A percentile compares a stretch with the other conserved stretches of the same genome.
phyloP scores from a whole-genome alignment of 2,797 vertebrate genomes.

The Periparus ater region DNA sequence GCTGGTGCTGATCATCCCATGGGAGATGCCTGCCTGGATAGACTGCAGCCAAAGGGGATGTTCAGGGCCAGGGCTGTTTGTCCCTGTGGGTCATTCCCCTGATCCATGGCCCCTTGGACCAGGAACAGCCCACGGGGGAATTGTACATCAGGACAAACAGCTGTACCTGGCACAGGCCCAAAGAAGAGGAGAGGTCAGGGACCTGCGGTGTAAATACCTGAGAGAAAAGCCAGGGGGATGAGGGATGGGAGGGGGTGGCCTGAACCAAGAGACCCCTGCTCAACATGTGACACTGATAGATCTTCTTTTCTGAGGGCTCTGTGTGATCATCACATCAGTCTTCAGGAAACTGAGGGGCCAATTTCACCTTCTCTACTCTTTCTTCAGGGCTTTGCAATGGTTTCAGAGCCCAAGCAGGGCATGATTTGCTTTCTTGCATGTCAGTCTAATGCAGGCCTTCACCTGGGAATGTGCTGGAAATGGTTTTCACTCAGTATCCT shows the following conservation, averaged over 20 bases:
- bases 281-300: fast-evolving
- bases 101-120: neutral
- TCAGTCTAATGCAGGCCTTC: neutral
- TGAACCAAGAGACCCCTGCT: neutral
- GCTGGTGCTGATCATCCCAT: neutral
- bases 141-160: neutral
- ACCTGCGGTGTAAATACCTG: fast-evolving
- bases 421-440: neutral
- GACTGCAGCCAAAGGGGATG: neutral
- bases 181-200: neutral
- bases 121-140: fast-evolving
- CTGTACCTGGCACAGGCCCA: neutral
- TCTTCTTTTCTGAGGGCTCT: neutral
- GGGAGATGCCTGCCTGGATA: neutral
- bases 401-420: fast-evolving
- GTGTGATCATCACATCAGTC: fast-evolving
- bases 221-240: neutral
- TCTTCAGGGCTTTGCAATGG: neutral
- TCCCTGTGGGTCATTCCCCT: neutral
- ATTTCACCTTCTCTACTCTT: neutral
- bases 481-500: neutral
- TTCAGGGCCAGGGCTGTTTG: neutral
- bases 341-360: neutral
- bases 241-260: neutral
- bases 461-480: neutral